Percentiles rank a stretch among this genome's conserved stretches.
Conservation (phyloP, 2,797 vertebrate species). For the Thamnophis elegans region DNA sequence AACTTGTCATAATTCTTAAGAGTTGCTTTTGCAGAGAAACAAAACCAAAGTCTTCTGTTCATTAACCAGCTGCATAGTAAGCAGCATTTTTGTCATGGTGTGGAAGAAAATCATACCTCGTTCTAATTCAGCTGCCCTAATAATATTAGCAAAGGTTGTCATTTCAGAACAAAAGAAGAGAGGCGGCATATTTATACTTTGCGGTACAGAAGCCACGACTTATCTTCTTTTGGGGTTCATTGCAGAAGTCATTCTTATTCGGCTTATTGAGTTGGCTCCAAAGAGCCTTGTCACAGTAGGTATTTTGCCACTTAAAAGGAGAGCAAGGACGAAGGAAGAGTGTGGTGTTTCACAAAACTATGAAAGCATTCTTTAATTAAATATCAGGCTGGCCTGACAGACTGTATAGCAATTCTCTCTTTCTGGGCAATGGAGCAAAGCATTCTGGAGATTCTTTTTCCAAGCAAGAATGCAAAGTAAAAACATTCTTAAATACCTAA, state of each 20-base stretch:
- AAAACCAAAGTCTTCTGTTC: background rate
- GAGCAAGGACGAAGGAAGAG: background rate
- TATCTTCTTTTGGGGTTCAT: background rate
- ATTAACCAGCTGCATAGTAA: background rate
- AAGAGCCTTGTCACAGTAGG: background rate
- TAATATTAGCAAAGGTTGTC: background rate
- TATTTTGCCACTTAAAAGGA: background rate
- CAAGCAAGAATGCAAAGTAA: constrained; percentile 35
- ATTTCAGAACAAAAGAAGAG: background rate
- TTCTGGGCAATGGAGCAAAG: background rate
- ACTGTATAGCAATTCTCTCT: background rate
- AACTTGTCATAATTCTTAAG: background rate
- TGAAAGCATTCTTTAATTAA: constrained; percentile 23
- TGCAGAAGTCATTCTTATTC: background rate
- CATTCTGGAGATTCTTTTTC: constrained; percentile 29
- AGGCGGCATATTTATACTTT: background rate
- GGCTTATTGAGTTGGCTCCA: background rate
- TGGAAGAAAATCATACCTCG: background rate
- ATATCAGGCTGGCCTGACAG: background rate
- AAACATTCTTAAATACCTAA: constrained; percentile 18
- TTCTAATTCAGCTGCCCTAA: background rate
- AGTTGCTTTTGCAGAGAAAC: background rate
- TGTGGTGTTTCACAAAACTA: background rate
- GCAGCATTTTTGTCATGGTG: background rate
- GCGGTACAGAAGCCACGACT: background rate